A percentile compares a stretch with the other conserved stretches of the same genome.
Evolutionary conservation across 2,113 vertebrate genomes (phyloP).

Genomic region (Desmodus rotundus): DNA sequence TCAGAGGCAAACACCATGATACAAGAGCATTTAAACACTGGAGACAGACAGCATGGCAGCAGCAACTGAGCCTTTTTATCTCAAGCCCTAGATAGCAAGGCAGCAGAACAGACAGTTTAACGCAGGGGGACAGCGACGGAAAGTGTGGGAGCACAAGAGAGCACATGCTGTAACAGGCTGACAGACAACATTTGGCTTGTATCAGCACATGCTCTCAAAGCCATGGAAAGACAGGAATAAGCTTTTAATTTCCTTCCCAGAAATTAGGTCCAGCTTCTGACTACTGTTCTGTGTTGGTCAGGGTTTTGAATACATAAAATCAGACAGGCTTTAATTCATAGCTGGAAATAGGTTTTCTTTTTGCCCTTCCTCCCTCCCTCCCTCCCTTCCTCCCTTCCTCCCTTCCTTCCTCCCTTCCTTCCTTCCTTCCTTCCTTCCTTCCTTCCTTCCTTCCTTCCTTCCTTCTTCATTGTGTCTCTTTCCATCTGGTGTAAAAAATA

Average conservation of each 20-base stretch:
- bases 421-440: no score
- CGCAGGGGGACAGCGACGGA: constrained; percentile 33
- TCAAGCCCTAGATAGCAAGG: constrained; percentile 45
- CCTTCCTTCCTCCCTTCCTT: not conserved
- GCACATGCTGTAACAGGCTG: constrained; percentile 51
- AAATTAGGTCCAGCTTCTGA: constrained; percentile 67
- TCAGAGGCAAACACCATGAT: constrained; percentile 65
- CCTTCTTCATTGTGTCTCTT: not conserved
- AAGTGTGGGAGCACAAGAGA: constrained; percentile 34
- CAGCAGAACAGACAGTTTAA: constrained; percentile 64
- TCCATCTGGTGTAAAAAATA: not conserved
- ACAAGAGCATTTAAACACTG: constrained; percentile 62
- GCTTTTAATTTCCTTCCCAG: constrained; percentile 64
- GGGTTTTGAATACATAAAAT: constrained; percentile 48
- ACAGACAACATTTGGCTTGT: constrained; percentile 68
- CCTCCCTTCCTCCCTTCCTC: not conserved
- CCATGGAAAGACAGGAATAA: constrained; percentile 57
- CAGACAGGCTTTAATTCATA: constrained; percentile 51
- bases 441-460: no score
- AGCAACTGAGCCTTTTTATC: constrained; percentile 60
- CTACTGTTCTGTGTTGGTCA: constrained; percentile 59
- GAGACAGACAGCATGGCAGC: constrained; percentile 65
- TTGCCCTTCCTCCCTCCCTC: no score
- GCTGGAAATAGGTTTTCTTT: not conserved
- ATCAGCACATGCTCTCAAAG: constrained; percentile 32